Conservation (phyloP, 1,140 invertebrate genomes). For the Hylaeus volcanicus region DNA sequence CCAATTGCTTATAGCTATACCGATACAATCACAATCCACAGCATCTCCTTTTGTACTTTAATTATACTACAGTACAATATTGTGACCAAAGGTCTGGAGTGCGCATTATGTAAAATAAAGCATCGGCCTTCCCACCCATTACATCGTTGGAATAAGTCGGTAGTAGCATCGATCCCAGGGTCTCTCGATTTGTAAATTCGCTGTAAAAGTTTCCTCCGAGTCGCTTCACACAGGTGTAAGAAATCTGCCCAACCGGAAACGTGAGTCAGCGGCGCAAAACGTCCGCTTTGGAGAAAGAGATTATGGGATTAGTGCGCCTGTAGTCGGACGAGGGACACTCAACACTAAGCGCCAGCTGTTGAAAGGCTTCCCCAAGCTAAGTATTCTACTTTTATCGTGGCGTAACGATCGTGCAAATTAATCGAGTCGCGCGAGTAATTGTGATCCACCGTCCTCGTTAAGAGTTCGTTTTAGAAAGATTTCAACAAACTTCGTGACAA, state of each 20-base stretch:
- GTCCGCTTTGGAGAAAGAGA: conserved; percentile 36
- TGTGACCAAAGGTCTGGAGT: neutral
- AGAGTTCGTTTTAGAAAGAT: neutral
- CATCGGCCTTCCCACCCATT: neutral
- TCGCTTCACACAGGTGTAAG: conserved; percentile 48
- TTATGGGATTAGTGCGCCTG: conserved; percentile 22
- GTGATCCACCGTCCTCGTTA: neutral
- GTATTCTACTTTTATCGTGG: conserved; percentile 44
- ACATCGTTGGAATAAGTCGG: neutral
- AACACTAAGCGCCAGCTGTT: conserved; percentile 53
- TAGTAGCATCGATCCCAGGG: no score
- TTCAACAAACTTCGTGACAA: neutral
- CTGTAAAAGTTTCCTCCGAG: neutral
- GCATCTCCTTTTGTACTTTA: no score
- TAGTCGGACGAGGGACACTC: conserved; percentile 10
- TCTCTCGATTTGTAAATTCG: neutral
- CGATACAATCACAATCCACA: neutral
- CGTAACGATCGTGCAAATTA: conserved; percentile 35
- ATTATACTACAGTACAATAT: neutral
- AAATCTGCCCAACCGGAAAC: conserved; percentile 52
- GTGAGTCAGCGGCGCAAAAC: conserved; percentile 52
- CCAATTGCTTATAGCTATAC: no score
- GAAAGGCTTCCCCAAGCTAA: conserved; percentile 16
- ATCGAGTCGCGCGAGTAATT: conserved; percentile 37
- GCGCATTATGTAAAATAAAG: neutral